Conservation (phyloP, 2,888 invertebrate genomes). For the Archips xylosteana region DNA sequence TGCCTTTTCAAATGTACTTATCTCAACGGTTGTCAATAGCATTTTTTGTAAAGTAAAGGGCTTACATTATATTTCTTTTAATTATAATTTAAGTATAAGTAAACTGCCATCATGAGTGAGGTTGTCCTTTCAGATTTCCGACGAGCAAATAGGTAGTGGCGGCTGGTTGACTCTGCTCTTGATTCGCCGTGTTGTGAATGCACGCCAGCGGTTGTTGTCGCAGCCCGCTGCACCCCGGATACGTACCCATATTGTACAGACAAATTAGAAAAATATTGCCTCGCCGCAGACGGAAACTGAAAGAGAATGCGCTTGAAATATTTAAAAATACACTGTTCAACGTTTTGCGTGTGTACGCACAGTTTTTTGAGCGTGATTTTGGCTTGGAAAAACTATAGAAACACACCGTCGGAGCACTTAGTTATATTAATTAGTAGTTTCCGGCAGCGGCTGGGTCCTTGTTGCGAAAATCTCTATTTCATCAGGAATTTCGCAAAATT, state of each 20-base stretch:
- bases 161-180: constrained; percentile 79
- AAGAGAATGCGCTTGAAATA: constrained; percentile 23
- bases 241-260: constrained; percentile 24
- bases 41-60: too few species aligned
- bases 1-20: too few species aligned
- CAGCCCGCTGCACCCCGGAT: constrained; percentile 26
- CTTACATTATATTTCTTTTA: too few species aligned
- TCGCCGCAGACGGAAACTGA: constrained; percentile 10
- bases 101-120: neutral
- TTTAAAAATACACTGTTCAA: constrained; percentile 3
- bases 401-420: constrained; percentile 1
- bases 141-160: constrained; percentile 70
- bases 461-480: too few species aligned
- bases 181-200: constrained; percentile 74
- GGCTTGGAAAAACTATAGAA: neutral
- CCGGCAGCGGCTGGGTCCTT: too few species aligned
- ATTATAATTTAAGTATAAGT: neutral
- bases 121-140: constrained; percentile 70
- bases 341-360: neutral
- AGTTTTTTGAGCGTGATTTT: neutral
- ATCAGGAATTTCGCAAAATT: too few species aligned
- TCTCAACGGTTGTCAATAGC: too few species aligned
- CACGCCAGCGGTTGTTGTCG: constrained; percentile 55
- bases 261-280: constrained; percentile 44
- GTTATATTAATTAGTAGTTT: neutral